Evolutionary conservation across 2,797 vertebrate genomes (phyloP), one percentile per base, ranked within the genome.

Genomic region (Micropoecilia bifurca): DNA sequence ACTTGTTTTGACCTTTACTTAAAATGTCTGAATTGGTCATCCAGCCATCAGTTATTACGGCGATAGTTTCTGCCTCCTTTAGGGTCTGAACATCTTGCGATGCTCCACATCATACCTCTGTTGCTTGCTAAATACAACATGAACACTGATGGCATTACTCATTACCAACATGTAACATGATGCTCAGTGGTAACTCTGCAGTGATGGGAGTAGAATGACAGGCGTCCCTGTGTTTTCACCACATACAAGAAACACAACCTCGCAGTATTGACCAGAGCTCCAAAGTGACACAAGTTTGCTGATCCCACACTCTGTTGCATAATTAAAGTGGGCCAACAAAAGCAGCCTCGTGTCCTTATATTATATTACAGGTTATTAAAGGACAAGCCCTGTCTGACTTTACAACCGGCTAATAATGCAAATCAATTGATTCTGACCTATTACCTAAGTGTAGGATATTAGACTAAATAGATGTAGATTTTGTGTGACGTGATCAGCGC

Each of bases 251-350:
- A 83, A 72, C 84, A 87, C 85, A 81, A 87, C 87, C 91, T 90
- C 85, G 80, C 85, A 84, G 86, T 82, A 93, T 91, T 85, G 88
- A 94, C 81, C 88, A 76, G 84, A 83, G 77, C 80, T 85, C 82
- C 77, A 81, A 84, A 80, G 73, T 39, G 53, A 75, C 85, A 81
- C 89, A 87, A 84, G 87, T 88, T 86, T 86, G 84, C 80, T 84
- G 86, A 83, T 84, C 85, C 86, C 78, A 90, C 87, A 87, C 80
- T 84, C 81, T 92, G 81, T 87, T 96, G 93, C 94, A 95, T 95
- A 94, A 95, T 96, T 96, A 87, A 96, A 93, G 86, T 45, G 45
- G 80, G 63, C 79, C 85, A 89, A 89, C 92, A 90, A 90, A 87
- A 81, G 81, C 82, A 86, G 90, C 88, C 88, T 85, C 41, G 7